A percentile compares a stretch with the other conserved stretches of the same genome.
Evolutionary conservation across 2,888 invertebrate genomes (phyloP).

Genomic region (Patella pellucida): DNA sequence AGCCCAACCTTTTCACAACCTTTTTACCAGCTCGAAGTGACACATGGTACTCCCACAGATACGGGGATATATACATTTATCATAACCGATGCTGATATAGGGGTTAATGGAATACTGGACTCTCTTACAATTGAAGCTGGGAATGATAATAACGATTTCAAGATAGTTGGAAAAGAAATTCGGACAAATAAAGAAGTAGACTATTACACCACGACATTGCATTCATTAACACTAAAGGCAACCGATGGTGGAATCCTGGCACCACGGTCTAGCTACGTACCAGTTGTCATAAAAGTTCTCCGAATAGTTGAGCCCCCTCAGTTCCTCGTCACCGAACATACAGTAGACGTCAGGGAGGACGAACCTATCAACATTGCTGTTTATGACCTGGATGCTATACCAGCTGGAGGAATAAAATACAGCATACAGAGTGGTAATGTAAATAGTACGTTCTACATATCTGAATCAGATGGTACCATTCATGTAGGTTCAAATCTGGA

Average conservation of each 20-base stretch:
- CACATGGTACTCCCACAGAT: constrained; percentile 89
- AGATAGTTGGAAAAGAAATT: constrained; percentile 31
- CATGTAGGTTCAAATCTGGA: constrained; percentile 39
- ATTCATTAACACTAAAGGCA: constrained; percentile 43
- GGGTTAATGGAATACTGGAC: constrained; percentile 82
- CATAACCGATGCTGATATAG: constrained; percentile 87
- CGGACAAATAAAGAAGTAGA: constrained; percentile 36
- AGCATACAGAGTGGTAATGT: constrained; percentile 39
- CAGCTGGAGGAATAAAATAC: constrained; percentile 38
- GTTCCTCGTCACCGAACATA: constrained; percentile 27
- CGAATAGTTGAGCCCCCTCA: constrained; percentile 38
- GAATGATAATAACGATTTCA: constrained; percentile 42
- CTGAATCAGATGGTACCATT: constrained; percentile 46
- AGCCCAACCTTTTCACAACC: constrained; percentile 81
- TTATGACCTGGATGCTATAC: constrained; percentile 46
- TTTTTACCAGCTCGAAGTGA: constrained; percentile 78
- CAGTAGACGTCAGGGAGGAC: constrained; percentile 40
- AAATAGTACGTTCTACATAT: constrained; percentile 38
- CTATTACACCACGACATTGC: constrained; percentile 40
- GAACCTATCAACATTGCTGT: constrained; percentile 33
- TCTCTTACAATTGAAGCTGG: constrained; percentile 77
- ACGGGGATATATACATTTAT: constrained; percentile 85
- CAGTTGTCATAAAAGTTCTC: constrained; percentile 42
- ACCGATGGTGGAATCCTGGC: constrained; percentile 39
- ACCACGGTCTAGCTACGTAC: constrained; percentile 33